Base-by-base conservation (phyloP, 2,888 invertebrate genomes). In the Nysson spinosus region DNA sequence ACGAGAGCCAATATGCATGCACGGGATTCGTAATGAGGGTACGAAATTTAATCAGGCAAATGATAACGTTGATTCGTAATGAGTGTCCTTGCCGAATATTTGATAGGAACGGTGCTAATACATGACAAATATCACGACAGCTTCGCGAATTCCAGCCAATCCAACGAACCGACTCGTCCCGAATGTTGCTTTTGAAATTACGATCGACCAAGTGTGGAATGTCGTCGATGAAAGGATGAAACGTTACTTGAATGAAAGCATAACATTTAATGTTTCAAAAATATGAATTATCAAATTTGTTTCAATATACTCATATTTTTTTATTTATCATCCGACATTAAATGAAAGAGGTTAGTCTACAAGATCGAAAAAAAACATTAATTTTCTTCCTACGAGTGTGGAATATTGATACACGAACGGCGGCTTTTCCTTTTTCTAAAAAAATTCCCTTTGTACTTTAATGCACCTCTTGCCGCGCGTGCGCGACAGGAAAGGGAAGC, bases 71-170 rank as follows among this genome's bases (percentile, higher is more conserved):
- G 52, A 71, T 60, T 63, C 46, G 30, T n/a, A 12, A 51, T 22
- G 32, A 16, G 14, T 9, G 12, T 35, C 6, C 17, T 7, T 17
- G 20, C 17, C 47, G 55, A 55, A 47, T 50, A 54, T 60, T 54
- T 54, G 17, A 40, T 57, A 43, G 44, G 17, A 14, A 26, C n/a
- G 44, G 43, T 55, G 40, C 55, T 47, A 62, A 58, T 55, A 60
- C 34, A 51, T 51, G 54, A 46, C 44, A 67, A 63, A 56, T 54
- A 56, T 56, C 44, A 68, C 58, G 50, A 28, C 30, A 28, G 30
- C 51, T 67, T 35, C 42, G 17, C 46, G 61, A 63, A 72, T 68
- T 68, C 56, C 56, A 34, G 56, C 37, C 49, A 68, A 63, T 72
- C 68, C 68, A 63, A 60, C 44, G 47, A 44, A 43, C 34, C 47